These are phyloP conservation scores for Trissolcus basalis DNA, from an alignment of 1,140 invertebrate genomes.

Conservation along the genomic window DNA sequence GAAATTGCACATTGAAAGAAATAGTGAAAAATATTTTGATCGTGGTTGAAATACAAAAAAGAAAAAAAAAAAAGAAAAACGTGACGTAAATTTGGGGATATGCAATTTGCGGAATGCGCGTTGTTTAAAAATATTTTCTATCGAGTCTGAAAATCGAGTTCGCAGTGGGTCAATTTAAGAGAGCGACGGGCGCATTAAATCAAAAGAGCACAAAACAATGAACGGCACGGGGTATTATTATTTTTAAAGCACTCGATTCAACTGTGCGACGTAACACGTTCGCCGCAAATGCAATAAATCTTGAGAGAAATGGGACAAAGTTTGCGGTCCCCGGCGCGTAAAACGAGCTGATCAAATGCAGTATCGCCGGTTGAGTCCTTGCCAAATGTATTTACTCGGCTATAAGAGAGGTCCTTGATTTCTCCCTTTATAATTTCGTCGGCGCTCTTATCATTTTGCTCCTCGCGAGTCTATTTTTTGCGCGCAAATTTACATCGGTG, in stretches of 20 bases:
- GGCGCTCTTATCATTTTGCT: not conserved
- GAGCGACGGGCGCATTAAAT: not conserved
- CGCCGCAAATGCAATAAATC: slow-evolving; percentile 39
- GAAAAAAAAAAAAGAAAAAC: no score
- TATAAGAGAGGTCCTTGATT: slow-evolving; percentile 42
- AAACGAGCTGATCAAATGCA: slow-evolving; percentile 34
- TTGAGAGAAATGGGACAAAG: slow-evolving; percentile 33
- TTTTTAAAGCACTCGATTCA: slow-evolving; percentile 17
- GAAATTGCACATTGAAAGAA: no score
- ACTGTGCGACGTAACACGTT: slow-evolving; percentile 4
- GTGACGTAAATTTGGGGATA: no score
- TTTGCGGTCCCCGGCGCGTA: slow-evolving; percentile 6
- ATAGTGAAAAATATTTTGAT: no score
- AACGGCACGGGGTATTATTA: slow-evolving; percentile 5
- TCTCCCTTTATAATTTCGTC: slow-evolving; percentile 16
- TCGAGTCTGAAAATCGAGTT: no score
- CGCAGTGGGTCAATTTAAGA: no score
- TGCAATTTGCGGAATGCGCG: no score
- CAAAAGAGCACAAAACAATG: slow-evolving; percentile 7
- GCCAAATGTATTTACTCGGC: slow-evolving; percentile 47
- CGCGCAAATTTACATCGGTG: slow-evolving; percentile 36
- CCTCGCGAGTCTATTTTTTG: slow-evolving; percentile 1
- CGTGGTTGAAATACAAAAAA: not conserved
- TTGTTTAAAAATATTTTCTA: no score
- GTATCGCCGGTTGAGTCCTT: slow-evolving; percentile 39